Base-by-base conservation (phyloP, 2,797 vertebrate genomes). In the Molossus molossus region DNA sequence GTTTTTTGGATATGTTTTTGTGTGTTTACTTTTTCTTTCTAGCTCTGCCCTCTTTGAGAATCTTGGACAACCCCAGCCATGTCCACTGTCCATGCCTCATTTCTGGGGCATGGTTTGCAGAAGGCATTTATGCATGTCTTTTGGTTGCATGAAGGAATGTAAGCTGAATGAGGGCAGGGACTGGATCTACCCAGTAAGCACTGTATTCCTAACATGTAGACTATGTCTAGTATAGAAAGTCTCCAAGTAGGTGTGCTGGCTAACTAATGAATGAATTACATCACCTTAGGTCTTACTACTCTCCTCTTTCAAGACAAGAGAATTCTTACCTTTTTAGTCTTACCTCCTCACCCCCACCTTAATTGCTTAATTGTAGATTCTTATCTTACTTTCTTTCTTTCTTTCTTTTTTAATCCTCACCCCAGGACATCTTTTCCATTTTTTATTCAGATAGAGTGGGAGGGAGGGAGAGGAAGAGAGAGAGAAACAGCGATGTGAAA, bases 261-360 rank as follows among this genome's bases (percentile, higher is more conserved):
- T 91, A 83, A 83, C 75, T 60, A 75, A 79, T 20, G 45, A 85
- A 77, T 69, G 3, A 79, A 81, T 82, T 79, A 20, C 15, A 83
- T 70, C 15, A n/a, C 6, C 10, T 76, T 62, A 10, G 21, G 58
- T 75, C n/a, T 62, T 62, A 11, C 53, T 82, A 50, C 29, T 93
- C 86, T 83, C n/a, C 5, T 81, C 40, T 80, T 73, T 90, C 37
- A 92, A 4, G 20, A 85, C 17, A 80, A 65, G 55, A 64, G 13
- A 58, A 50, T 48, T 64, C 48, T 76, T 69, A 57, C 40, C 75
- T 60, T 83, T 75, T 77, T 50, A 55, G 37, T 40, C 29, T 88
- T 53, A 21, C 2, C 13, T 55, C 33, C 18, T 87, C 15, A 13
- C 3, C 3, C 23, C 50, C 9, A 29, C 57, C 50, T 69, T 40